phyloP scores from a whole-genome alignment of 2,797 vertebrate species.

The Enoplosus armatus region DNA sequence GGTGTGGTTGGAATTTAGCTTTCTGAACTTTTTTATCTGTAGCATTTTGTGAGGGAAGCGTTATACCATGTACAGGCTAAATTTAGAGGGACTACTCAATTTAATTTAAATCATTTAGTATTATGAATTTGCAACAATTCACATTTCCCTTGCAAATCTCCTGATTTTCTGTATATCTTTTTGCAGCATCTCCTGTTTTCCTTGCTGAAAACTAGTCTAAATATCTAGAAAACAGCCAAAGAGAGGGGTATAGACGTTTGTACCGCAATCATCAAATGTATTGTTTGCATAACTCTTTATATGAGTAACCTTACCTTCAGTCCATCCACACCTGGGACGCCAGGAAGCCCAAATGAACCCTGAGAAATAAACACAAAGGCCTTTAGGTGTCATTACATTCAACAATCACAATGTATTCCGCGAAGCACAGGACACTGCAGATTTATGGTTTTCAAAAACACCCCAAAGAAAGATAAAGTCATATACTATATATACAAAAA shows the following conservation, averaged over 20 bases:
- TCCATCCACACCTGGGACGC: constrained; percentile 91
- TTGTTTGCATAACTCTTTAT: constrained; percentile 4
- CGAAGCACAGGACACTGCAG: neutral
- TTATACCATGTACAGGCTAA: neutral
- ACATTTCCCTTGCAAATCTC: neutral
- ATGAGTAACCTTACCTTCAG: constrained; percentile 89
- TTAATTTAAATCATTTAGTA: neutral
- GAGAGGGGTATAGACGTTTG: neutral
- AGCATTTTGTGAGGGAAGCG: neutral
- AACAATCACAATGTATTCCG: neutral
- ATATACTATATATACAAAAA: neutral
- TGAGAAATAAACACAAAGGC: constrained; percentile 76
- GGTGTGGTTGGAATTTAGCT: constrained; percentile 23
- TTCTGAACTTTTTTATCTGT: constrained; percentile 5
- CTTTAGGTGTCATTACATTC: constrained; percentile 6
- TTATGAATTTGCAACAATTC: neutral
- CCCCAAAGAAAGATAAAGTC: neutral
- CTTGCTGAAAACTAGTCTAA: neutral
- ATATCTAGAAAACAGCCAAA: neutral
- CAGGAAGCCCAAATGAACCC: constrained; percentile 91
- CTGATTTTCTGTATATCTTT: no score
- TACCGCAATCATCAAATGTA: neutral
- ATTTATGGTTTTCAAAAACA: neutral
- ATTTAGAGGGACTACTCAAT: neutral
- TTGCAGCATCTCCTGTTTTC: no score